Evolutionary conservation across 2,888 invertebrate species (phyloP).

Genomic region (Drosophila kanekoi): DNA sequence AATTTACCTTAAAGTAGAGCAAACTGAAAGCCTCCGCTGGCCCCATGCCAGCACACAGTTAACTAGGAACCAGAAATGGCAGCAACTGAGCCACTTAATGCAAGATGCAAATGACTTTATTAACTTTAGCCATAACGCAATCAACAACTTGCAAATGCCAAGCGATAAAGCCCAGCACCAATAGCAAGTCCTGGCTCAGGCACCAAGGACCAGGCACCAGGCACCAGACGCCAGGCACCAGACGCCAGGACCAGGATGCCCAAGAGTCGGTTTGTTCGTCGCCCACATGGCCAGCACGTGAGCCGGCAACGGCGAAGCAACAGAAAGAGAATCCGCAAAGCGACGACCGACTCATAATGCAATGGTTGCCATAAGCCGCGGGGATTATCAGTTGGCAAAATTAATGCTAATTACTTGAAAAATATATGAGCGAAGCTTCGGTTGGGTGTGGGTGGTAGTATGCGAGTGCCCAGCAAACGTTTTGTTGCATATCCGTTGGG

Average conservation of each 20-base stretch:
- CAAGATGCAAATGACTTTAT: slow-evolving; percentile 77
- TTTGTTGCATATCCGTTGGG: slow-evolving; percentile 65
- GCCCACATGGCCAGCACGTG: slow-evolving; percentile 30
- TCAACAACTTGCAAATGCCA: slow-evolving; percentile 68
- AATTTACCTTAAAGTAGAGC: slow-evolving; percentile 1
- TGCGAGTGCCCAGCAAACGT: slow-evolving; percentile 40
- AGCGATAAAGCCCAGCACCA: slow-evolving; percentile 46
- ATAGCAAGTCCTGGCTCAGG: slow-evolving; percentile 11
- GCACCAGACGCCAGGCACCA: too few relatives aligned
- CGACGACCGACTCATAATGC: slow-evolving; percentile 26
- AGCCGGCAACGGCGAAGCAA: slow-evolving; percentile 2
- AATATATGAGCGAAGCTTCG: slow-evolving; percentile 76
- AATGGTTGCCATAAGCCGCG: slow-evolving; percentile 49
- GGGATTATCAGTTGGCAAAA: slow-evolving; percentile 80
- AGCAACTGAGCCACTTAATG: slow-evolving; percentile 67
- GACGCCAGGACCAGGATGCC: not conserved
- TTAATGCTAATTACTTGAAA: slow-evolving; percentile 83
- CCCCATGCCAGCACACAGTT: slow-evolving; percentile 8
- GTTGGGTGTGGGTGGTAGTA: not conserved
- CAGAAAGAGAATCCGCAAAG: slow-evolving; percentile 6
- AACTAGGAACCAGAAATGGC: slow-evolving; percentile 14
- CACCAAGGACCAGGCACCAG: too few relatives aligned
- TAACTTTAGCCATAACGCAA: slow-evolving; percentile 73
- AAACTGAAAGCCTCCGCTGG: not conserved
- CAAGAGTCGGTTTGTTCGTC: slow-evolving; percentile 13